These are phyloP conservation scores for Aythya baeri DNA, from an alignment of 2,113 vertebrate species.

Conservation along the genomic window DNA sequence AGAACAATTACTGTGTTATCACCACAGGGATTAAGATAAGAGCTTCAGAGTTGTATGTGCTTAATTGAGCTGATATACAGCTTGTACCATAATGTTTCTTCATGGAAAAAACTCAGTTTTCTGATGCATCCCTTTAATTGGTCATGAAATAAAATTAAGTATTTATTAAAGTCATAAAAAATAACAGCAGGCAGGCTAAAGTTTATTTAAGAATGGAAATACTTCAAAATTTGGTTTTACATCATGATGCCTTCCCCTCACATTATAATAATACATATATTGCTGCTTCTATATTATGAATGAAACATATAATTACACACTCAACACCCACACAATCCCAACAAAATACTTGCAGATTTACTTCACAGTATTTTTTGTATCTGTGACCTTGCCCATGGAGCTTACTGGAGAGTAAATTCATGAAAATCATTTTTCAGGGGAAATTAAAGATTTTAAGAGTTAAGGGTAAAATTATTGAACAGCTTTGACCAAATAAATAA, in stretches of 20 bases:
- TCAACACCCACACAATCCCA: background rate
- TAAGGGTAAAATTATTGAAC: background rate
- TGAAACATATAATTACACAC: no score
- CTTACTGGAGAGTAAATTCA: background rate
- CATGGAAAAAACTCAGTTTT: background rate
- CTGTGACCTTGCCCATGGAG: background rate
- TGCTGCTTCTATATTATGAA: background rate
- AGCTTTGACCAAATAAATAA: background rate
- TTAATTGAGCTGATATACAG: slow-evolving; percentile 16
- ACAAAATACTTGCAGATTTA: background rate
- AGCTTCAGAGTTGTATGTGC: slow-evolving; percentile 28
- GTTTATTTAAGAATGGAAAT: background rate
- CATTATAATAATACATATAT: background rate
- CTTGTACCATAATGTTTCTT: background rate
- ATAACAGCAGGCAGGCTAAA: background rate
- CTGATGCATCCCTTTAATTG: background rate
- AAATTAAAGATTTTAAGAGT: background rate
- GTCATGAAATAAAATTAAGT: background rate
- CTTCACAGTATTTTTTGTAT: background rate
- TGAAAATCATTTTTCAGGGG: background rate
- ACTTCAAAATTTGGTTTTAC: background rate
- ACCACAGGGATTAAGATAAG: slow-evolving; percentile 65
- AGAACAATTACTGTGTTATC: slow-evolving; percentile 71
- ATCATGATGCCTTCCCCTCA: background rate
- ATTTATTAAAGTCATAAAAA: background rate